Evolutionary conservation across 2,888 invertebrate species (phyloP).

Genomic region (Euplagia quadripunctaria): DNA sequence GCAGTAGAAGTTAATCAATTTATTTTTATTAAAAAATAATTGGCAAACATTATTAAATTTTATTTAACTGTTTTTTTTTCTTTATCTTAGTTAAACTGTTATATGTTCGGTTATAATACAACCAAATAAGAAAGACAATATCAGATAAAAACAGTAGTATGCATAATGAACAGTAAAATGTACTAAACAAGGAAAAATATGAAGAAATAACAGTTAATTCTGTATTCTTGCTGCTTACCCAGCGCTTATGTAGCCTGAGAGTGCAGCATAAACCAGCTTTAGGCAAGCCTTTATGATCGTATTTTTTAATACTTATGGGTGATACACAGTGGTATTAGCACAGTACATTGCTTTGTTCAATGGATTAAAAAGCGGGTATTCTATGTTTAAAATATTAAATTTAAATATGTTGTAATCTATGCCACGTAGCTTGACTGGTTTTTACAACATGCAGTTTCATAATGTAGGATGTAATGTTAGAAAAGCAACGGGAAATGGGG

Average conservation of each 20-base stretch:
- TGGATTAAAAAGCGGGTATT: slow-evolving; percentile 8
- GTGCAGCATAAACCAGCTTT: slow-evolving; percentile 19
- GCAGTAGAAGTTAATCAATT: no score
- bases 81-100: no score
- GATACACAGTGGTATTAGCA: slow-evolving; percentile 15
- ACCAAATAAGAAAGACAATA: no score
- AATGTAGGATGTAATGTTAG: neutral
- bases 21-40: no score
- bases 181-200: slow-evolving; percentile 16
- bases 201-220: slow-evolving; percentile 12
- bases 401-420: neutral
- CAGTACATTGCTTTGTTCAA: slow-evolving; percentile 17
- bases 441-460: neutral
- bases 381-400: slow-evolving; percentile 5
- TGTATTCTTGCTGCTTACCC: slow-evolving; percentile 10
- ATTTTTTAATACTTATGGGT: slow-evolving; percentile 14
- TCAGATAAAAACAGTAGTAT: neutral
- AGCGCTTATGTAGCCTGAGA: neutral
- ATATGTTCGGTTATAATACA: no score
- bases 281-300: slow-evolving; percentile 7
- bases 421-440: neutral
- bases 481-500: neutral
- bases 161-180: slow-evolving; percentile 11
- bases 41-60: no score
- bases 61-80: no score